A percentile compares a stretch with the other conserved stretches of the same genome.
Evolutionary conservation across 2,113 vertebrate genomes (phyloP).

Genomic region (Chunga burmeisteri): DNA sequence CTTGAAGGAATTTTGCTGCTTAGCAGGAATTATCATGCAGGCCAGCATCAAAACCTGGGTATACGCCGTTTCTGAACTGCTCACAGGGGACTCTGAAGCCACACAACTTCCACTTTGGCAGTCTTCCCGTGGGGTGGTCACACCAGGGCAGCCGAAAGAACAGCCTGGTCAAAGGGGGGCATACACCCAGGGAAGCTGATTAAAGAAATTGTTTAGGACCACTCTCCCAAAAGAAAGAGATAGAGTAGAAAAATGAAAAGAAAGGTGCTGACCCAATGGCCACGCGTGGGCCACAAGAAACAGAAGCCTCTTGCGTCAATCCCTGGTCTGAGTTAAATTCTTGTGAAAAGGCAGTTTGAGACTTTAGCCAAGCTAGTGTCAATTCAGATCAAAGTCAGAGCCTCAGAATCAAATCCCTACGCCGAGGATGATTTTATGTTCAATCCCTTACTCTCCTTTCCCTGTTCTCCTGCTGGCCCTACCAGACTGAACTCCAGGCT

Average conservation of each 20-base stretch:
- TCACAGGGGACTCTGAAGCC: background rate
- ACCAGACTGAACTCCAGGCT: constrained; percentile 33
- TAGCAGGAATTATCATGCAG: background rate
- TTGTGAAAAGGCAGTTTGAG: background rate
- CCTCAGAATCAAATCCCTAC: background rate
- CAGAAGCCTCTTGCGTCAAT: background rate
- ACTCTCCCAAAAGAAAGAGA: background rate
- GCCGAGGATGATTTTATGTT: background rate
- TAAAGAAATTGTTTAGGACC: background rate
- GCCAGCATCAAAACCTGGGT: background rate
- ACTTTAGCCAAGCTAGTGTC: background rate
- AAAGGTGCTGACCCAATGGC: background rate
- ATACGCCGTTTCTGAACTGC: rapidly evolving
- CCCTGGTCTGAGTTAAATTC: background rate
- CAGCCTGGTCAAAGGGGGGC: background rate
- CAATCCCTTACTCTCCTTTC: background rate
- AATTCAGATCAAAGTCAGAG: background rate
- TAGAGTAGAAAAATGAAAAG: background rate
- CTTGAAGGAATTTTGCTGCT: background rate
- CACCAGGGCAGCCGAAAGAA: background rate
- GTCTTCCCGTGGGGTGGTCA: background rate
- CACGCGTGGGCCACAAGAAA: background rate
- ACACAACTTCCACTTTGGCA: background rate
- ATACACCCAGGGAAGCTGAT: background rate
- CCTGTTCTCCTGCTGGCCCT: background rate